phyloP scores from a whole-genome alignment of 2,797 vertebrate species.

The Centroberyx gerrardi region DNA sequence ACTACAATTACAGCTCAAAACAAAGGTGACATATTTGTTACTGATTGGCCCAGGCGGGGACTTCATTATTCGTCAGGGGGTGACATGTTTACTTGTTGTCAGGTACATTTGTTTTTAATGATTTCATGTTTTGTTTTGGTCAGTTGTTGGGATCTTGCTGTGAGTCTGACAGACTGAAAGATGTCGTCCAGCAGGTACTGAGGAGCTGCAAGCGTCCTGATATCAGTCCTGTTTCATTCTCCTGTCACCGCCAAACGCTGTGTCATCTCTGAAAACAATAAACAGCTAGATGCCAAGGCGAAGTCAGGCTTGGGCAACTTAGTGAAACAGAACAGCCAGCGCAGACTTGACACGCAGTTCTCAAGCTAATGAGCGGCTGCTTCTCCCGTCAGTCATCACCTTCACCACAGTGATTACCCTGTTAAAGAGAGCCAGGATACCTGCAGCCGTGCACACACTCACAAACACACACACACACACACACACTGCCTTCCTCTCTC shows the following conservation, averaged over 20 bases:
- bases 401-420: constrained; percentile 50
- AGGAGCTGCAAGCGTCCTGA: constrained; percentile 19
- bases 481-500: constrained; percentile 16
- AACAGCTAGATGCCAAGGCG: constrained; percentile 42
- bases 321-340: constrained; percentile 51
- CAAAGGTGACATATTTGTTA: too few species aligned
- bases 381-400: constrained; percentile 50
- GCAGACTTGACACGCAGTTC: constrained; percentile 47
- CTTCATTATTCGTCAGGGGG: too few species aligned
- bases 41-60: too few species aligned
- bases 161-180: neutral
- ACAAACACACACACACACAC: constrained; percentile 22
- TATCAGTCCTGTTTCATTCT: constrained; percentile 28
- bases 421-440: constrained; percentile 46
- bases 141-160: neutral
- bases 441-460: constrained; percentile 24
- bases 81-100: too few species aligned
- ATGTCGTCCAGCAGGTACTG: neutral
- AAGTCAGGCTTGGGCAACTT: constrained; percentile 25
- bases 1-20: too few species aligned
- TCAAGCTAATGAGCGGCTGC: constrained; percentile 68
- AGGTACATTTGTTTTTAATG: neutral
- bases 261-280: constrained; percentile 56
- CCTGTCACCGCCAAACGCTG: constrained; percentile 27
- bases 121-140: constrained; percentile 8